Evolutionary conservation across 2,113 vertebrate genomes (phyloP).

Genomic region (Apeltes quadracus): DNA sequence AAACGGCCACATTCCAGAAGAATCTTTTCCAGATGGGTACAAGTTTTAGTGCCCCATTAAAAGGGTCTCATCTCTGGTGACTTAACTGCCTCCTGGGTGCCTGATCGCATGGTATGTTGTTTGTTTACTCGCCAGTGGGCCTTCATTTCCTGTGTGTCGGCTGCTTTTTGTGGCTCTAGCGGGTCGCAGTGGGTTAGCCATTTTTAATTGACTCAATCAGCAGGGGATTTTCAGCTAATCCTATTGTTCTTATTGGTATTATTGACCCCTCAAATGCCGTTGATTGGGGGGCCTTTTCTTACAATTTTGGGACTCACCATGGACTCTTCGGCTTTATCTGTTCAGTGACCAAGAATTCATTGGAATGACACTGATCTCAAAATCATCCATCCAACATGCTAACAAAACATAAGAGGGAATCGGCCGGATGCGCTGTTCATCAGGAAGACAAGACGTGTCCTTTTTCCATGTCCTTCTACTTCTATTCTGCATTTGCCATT

Average conservation of each 20-base stretch:
- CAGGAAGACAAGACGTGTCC: not conserved
- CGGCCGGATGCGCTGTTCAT: not conserved
- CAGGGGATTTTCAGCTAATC: conserved; percentile 43
- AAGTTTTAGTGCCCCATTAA: conserved; percentile 71
- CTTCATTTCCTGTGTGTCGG: conserved; percentile 78
- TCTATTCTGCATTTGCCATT: conserved; percentile 36
- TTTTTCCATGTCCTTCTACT: conserved; percentile 21
- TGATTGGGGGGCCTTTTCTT: conserved; percentile 24
- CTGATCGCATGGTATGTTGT: conserved; percentile 75
- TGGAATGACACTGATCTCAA: not conserved
- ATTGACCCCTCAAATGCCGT: conserved; percentile 25
- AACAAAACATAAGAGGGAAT: not conserved
- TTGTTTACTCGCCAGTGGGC: conserved; percentile 72
- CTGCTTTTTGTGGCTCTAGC: conserved; percentile 40
- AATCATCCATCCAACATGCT: not conserved
- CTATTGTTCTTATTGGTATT: conserved; percentile 39
- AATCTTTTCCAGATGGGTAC: conserved; percentile 77
- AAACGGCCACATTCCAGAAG: conserved; percentile 64
- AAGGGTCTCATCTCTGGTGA: conserved; percentile 67
- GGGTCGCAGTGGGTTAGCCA: conserved; percentile 34
- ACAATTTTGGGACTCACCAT: not conserved
- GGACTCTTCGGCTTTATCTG: not conserved
- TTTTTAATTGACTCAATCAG: conserved; percentile 61
- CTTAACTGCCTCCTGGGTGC: conserved; percentile 62
- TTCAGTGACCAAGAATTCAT: not conserved